Conservation (phyloP, 2,888 invertebrate genomes). For the Campoletis raptor region DNA sequence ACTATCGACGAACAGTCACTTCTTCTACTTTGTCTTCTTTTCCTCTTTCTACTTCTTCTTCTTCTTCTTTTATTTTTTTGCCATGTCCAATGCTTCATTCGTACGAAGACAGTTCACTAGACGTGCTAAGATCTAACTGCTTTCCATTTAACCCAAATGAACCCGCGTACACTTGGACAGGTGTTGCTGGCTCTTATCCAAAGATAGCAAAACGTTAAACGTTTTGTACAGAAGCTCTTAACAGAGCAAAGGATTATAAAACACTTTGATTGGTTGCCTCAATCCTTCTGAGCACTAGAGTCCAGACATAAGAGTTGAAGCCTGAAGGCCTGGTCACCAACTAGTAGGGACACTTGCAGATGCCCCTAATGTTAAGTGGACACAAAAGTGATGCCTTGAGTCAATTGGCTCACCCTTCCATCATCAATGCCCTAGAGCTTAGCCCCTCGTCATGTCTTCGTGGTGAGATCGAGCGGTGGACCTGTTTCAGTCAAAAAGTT, state of each 20-base stretch:
- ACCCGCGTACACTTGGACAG: slow-evolving; percentile 4
- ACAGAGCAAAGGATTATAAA: neutral
- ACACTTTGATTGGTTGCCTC: neutral
- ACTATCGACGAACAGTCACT: slow-evolving; percentile 59
- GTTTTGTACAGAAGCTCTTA: neutral
- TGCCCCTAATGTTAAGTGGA: neutral
- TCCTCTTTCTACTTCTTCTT: slow-evolving; percentile 52
- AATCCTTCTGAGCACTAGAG: neutral
- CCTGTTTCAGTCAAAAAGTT: slow-evolving; percentile 74
- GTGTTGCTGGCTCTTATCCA: slow-evolving; percentile 51
- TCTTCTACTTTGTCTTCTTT: slow-evolving; percentile 33
- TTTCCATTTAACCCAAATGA: slow-evolving; percentile 11
- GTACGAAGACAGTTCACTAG: slow-evolving; percentile 50
- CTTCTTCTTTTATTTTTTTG: slow-evolving; percentile 4
- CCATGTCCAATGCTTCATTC: slow-evolving; percentile 19
- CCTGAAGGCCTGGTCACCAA: neutral
- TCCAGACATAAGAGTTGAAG: neutral
- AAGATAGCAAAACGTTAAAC: neutral
- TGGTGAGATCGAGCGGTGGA: slow-evolving; percentile 81
- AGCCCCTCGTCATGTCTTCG: slow-evolving; percentile 80
- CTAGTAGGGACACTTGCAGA: neutral
- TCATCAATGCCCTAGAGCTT: slow-evolving; percentile 26
- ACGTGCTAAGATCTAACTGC: neutral
- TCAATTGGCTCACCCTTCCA: neutral
- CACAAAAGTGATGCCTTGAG: neutral